phyloP scores from a whole-genome alignment of 2,888 invertebrate species.

The Parochlus steinenii region DNA sequence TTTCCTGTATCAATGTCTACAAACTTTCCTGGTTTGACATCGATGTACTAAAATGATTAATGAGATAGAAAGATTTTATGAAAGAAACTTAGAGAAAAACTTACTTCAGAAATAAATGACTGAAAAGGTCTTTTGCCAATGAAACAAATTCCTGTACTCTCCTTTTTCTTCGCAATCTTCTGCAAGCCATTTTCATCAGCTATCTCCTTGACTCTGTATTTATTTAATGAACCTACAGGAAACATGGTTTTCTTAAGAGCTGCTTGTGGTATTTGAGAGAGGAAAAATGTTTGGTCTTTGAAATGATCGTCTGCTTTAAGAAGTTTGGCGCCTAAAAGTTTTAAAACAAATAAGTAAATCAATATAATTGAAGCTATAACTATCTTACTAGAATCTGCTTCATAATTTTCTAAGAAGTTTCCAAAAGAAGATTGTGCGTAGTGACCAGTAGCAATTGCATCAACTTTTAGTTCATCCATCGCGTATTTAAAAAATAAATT shows the following conservation, averaged over 20 bases:
- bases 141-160: slow-evolving; percentile 94
- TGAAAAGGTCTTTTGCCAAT: slow-evolving; percentile 81
- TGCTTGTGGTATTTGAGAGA: slow-evolving; percentile 66
- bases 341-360: no score
- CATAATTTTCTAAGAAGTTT: slow-evolving; percentile 47
- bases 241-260: slow-evolving; percentile 75
- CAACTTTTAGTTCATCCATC: slow-evolving; percentile 49
- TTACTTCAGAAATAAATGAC: slow-evolving; percentile 74
- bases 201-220: slow-evolving; percentile 61
- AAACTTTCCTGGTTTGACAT: slow-evolving; percentile 59
- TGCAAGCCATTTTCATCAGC: slow-evolving; percentile 51
- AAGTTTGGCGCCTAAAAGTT: no score
- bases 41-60: slow-evolving; percentile 48
- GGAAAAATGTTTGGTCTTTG: slow-evolving; percentile 94
- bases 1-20: slow-evolving; percentile 64
- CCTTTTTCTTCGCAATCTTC: slow-evolving; percentile 53
- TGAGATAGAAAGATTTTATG: slow-evolving; percentile 13
- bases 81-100: slow-evolving; percentile 16
- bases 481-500: slow-evolving; percentile 73
- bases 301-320: slow-evolving; percentile 51
- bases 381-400: slow-evolving; percentile 38
- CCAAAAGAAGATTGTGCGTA: slow-evolving; percentile 82
- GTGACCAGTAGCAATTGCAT: slow-evolving; percentile 93
- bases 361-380: no score
- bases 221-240: slow-evolving; percentile 64